These are phyloP conservation scores for Amphipyra tragopoginis DNA, from an alignment of 2,888 invertebrate genomes.

Conservation along the genomic window DNA sequence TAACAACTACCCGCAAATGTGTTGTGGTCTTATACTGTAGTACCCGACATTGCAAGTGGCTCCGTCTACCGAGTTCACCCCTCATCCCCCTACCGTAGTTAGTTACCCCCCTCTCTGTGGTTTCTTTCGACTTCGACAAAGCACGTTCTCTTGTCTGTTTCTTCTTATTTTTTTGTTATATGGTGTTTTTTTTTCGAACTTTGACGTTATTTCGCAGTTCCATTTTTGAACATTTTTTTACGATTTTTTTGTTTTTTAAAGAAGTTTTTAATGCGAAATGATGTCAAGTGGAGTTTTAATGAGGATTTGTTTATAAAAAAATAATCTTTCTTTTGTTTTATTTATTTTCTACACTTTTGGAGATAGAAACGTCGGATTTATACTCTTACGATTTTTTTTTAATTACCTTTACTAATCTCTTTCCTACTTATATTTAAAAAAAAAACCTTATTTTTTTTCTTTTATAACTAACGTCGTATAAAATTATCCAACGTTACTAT, in stretches of 20 bases:
- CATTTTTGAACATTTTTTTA: slow-evolving; percentile 1
- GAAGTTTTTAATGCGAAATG: slow-evolving; percentile 47
- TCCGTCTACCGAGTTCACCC: slow-evolving; percentile 60
- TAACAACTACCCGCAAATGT: slow-evolving; percentile 53
- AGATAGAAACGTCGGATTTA: slow-evolving; percentile 19
- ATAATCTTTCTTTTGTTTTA: slow-evolving; percentile 9
- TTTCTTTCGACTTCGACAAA: slow-evolving; percentile 46
- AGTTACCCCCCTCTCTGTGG: slow-evolving; percentile 48
- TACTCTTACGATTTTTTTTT: no score
- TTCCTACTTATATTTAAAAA: no score
- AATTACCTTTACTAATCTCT: no score
- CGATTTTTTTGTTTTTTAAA: not conserved
- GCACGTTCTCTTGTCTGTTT: slow-evolving; percentile 49
- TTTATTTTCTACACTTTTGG: slow-evolving; percentile 11
- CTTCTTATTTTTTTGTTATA: slow-evolving; percentile 17
- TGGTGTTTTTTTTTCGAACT: slow-evolving; percentile 15
- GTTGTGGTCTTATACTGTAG: slow-evolving; percentile 59
- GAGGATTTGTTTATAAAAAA: slow-evolving; percentile 13
- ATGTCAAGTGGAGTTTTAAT: slow-evolving; percentile 25
- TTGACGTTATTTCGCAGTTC: slow-evolving; percentile 43
- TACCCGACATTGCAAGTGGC: slow-evolving; percentile 60
- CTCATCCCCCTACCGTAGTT: slow-evolving; percentile 49
- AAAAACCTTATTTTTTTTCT: not conserved
- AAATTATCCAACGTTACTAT: slow-evolving; percentile 15
- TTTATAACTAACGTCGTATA: not conserved